Base-by-base conservation (phyloP, 2,797 vertebrate species). In the Bradypodion ventrale region DNA sequence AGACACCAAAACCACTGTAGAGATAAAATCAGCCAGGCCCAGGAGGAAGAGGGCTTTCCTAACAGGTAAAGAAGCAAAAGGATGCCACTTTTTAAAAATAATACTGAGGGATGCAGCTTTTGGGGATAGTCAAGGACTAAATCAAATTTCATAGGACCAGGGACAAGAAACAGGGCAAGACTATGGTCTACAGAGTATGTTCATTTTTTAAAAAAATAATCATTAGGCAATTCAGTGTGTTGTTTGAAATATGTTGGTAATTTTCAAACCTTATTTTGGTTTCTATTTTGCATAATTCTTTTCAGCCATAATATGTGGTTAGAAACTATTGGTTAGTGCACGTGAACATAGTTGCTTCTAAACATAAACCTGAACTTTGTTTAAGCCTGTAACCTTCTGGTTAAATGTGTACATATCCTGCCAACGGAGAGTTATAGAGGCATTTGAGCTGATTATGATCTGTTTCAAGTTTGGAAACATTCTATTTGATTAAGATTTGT, bases 401-500 rank as follows among this genome's bases (percentile, higher is more conserved):
- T 56, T 42, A 63, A 75, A 76, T 62, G 44, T 40, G 69, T 59
- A 76, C 37, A 80, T 37, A 63, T 72, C 27, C 75, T 46, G n/a
- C n/a, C n/a, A n/a, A n/a, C n/a, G n/a, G n/a, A n/a, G n/a, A n/a
- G n/a, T n/a, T n/a, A n/a, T n/a, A n/a, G n/a, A n/a, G n/a, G n/a
- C n/a, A n/a, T n/a, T n/a, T n/a, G n/a, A n/a, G n/a, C n/a, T 52
- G 23, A 49, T 42, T 76, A 80, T 42, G 9, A 59, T n/a, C n/a
- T n/a, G n/a, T n/a, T n/a, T 59, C 7, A 59, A 59, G 27, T 65
- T 27, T 65, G 23, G 12, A n/a, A 12, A 32, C 29, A 65, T 63
- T 63, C 25, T n/a, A 52, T 73, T 86, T 62, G 78, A 80, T 85
- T 75, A 15, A 70, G 21, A 68, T n/a, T 72, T 80, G 25, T 62